phyloP scores from a whole-genome alignment of 2,113 vertebrate species.

The Phalacrocorax brasilianus region DNA sequence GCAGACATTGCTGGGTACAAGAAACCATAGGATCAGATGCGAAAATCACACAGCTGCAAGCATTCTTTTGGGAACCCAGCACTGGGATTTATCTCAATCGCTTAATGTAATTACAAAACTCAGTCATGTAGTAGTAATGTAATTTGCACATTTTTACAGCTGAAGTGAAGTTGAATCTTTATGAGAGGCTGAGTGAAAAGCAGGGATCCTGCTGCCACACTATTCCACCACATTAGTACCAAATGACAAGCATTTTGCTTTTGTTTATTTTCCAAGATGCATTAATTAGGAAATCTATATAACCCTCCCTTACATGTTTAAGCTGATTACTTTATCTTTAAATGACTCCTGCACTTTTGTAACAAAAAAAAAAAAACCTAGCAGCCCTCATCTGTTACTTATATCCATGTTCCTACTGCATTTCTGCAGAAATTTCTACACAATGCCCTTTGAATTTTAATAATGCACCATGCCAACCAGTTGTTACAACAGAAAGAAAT shows the following conservation, averaged over 20 bases:
- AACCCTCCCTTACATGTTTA: neutral
- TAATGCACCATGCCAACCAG: neutral
- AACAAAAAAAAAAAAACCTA: neutral
- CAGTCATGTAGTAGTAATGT: constrained; percentile 84
- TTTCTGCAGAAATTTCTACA: constrained; percentile 19
- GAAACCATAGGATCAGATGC: constrained; percentile 75
- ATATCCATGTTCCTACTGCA: neutral
- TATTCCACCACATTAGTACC: constrained; percentile 64
- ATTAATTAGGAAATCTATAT: constrained; percentile 54
- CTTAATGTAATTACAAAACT: constrained; percentile 90
- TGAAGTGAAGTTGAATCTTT: constrained; percentile 74
- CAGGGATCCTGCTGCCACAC: constrained; percentile 63
- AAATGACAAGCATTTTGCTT: constrained; percentile 64
- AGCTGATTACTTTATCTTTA: constrained; percentile 25
- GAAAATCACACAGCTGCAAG: constrained; percentile 88
- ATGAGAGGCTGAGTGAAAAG: constrained; percentile 63
- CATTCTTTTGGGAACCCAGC: constrained; percentile 95
- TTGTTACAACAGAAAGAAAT: neutral
- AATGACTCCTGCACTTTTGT: neutral
- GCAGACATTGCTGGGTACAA: constrained; percentile 56
- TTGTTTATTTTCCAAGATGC: constrained; percentile 59
- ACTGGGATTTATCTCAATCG: constrained; percentile 82
- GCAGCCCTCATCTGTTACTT: neutral
- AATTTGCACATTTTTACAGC: constrained; percentile 80
- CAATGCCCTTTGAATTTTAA: constrained; percentile 9